Evolutionary conservation across 2,113 vertebrate genomes (phyloP).

Genomic region (Thymallus thymallus): DNA sequence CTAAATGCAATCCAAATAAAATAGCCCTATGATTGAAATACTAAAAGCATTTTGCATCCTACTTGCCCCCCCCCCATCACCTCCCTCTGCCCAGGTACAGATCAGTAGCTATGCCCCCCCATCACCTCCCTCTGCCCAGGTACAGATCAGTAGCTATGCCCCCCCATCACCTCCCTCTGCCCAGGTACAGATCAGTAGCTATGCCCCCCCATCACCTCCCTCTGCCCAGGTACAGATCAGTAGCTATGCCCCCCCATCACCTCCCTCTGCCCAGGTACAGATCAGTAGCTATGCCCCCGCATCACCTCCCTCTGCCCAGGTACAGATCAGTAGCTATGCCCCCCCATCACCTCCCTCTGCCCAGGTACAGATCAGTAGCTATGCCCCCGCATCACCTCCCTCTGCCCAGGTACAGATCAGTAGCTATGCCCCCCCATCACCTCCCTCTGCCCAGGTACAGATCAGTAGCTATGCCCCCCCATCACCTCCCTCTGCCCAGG

Average conservation of each 20-base stretch:
- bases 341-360: too few species aligned
- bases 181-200: constrained; percentile 27
- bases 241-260: too few species aligned
- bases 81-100: constrained; percentile 19
- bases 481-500: constrained; percentile 9
- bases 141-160: constrained; percentile 39
- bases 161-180: too few species aligned
- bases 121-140: too few species aligned
- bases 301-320: too few species aligned
- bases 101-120: constrained; percentile 40
- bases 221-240: constrained; percentile 25
- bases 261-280: constrained; percentile 19
- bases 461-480: constrained; percentile 34
- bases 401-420: constrained; percentile 25
- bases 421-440: too few species aligned
- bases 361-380: constrained; percentile 27
- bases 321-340: constrained; percentile 39
- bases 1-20: too few species aligned
- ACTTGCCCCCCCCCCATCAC: too few species aligned
- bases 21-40: too few species aligned
- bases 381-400: too few species aligned
- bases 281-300: constrained; percentile 40
- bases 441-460: constrained; percentile 19
- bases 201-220: too few species aligned
- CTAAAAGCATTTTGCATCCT: too few species aligned